phyloP scores from a whole-genome alignment of 1,140 invertebrate species.

The Ptiloglossa arizonensis region DNA sequence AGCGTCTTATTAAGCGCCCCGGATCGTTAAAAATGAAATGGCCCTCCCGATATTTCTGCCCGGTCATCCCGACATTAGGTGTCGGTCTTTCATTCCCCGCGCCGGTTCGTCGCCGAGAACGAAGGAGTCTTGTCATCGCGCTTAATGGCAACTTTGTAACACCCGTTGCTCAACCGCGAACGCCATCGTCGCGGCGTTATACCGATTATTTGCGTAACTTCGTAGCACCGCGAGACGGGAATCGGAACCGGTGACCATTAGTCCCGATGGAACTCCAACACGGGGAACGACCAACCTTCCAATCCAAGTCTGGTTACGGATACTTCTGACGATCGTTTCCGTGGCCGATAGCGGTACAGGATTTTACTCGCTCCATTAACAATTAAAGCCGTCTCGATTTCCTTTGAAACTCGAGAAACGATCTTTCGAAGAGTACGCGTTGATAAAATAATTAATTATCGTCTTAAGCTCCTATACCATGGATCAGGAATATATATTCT shows the following conservation, averaged over 20 bases:
- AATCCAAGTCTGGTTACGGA: no score
- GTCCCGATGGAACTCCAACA: no score
- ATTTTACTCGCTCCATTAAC: no score
- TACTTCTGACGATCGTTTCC: no score
- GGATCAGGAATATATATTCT: no score
- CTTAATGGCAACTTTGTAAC: conserved; percentile 27
- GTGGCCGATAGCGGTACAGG: no score
- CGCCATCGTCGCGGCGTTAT: background rate
- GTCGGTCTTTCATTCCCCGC: background rate
- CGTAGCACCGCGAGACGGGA: background rate
- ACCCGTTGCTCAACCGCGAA: background rate
- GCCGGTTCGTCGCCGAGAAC: background rate
- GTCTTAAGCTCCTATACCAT: no score
- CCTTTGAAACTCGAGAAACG: no score
- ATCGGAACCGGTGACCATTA: conserved; percentile 11
- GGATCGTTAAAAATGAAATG: conserved; percentile 32
- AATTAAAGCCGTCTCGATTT: no score
- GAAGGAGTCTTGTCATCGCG: conserved; percentile 38
- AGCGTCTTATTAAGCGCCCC: conserved; percentile 24
- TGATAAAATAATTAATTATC: no score
- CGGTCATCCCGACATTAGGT: conserved; percentile 26
- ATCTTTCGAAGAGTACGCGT: no score
- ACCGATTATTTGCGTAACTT: conserved; percentile 22
- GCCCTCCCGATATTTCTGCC: background rate
- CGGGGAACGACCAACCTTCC: no score